Evolutionary conservation across 2,113 vertebrate genomes (phyloP).

Genomic region (Calyptomena viridis): DNA sequence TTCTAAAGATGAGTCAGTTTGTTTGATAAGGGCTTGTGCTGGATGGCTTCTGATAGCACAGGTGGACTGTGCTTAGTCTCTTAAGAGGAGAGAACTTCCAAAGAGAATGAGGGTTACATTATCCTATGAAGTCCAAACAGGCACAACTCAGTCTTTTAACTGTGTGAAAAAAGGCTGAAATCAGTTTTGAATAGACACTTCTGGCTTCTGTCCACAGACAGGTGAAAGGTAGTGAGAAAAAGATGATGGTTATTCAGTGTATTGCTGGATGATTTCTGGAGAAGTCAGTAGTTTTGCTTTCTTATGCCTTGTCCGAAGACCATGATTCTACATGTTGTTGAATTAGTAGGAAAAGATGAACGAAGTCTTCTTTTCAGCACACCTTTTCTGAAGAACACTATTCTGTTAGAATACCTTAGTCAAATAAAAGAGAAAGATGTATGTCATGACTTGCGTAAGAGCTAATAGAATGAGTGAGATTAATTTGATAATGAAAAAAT

Average conservation of each 20-base stretch:
- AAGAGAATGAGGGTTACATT: background rate
- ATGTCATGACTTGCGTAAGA: constrained; percentile 18
- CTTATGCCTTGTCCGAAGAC: background rate
- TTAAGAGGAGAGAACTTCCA: background rate
- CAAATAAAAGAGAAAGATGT: background rate
- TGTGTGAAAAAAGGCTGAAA: background rate
- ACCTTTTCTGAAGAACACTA: background rate
- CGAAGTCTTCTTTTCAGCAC: background rate
- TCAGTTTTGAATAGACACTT: background rate
- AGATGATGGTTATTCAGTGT: background rate
- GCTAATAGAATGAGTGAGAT: background rate
- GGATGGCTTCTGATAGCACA: background rate
- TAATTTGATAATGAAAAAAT: constrained; percentile 36
- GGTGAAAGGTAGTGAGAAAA: background rate
- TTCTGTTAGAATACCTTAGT: background rate
- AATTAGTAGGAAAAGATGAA: background rate
- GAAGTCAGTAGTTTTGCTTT: background rate
- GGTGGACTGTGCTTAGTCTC: background rate
- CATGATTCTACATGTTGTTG: background rate
- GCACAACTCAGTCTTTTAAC: background rate
- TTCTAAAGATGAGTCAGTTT: background rate
- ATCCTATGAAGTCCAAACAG: background rate
- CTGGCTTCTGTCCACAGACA: background rate
- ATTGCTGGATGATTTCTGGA: background rate
- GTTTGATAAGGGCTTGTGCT: background rate